Evolutionary conservation across 2,888 invertebrate genomes (phyloP).

Genomic region (Oegoconia quadripuncta): DNA sequence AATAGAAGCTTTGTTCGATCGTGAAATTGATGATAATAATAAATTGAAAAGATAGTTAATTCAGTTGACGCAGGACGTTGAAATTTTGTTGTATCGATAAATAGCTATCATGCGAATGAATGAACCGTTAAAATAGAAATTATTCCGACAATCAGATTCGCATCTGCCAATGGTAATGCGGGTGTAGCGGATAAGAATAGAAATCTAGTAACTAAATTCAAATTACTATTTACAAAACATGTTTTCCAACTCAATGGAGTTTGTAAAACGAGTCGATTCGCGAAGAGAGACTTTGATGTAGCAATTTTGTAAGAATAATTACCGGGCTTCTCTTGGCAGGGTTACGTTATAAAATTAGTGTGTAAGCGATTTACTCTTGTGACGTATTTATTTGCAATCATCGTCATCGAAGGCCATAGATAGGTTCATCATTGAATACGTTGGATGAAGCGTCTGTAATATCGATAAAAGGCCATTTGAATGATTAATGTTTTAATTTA

Average conservation of each 20-base stretch:
- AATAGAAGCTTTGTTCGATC: too few species aligned
- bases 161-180: slow-evolving; percentile 1
- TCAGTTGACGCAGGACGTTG: too few species aligned
- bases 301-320: slow-evolving; percentile 11
- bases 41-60: too few species aligned
- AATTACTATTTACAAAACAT: not conserved
- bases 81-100: too few species aligned
- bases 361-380: slow-evolving; percentile 7
- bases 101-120: not conserved
- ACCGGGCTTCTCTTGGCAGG: slow-evolving; percentile 16
- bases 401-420: slow-evolving; percentile 20
- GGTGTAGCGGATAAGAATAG: not conserved
- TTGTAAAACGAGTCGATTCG: slow-evolving; percentile 20
- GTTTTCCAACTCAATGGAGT: slow-evolving; percentile 17
- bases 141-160: not conserved
- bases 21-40: too few species aligned
- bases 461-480: too few species aligned
- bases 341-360: slow-evolving; percentile 15
- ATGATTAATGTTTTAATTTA: too few species aligned
- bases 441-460: not conserved
- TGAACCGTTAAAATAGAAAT: not conserved
- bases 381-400: slow-evolving; percentile 19
- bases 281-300: slow-evolving; percentile 6
- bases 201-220: not conserved
- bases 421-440: slow-evolving; percentile 17